Evolutionary conservation across 1,140 invertebrate genomes (phyloP).

Genomic region (Laodelphax striatellus): DNA sequence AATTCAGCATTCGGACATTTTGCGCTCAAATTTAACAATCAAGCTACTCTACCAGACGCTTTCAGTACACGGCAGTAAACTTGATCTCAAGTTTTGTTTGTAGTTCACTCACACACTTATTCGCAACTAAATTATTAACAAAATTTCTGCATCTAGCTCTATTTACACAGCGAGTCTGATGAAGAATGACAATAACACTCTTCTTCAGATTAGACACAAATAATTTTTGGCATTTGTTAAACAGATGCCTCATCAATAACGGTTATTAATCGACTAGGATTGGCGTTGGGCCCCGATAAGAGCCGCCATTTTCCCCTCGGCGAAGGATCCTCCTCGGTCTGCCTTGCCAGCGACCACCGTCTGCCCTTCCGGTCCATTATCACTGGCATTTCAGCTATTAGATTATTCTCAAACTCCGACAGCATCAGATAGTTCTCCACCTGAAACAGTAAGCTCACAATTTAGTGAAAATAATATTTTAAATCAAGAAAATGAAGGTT

Average conservation of each 20-base stretch:
- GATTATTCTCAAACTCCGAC: conserved; percentile 76
- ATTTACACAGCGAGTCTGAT: background rate
- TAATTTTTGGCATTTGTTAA: conserved; percentile 21
- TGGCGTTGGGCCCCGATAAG: conserved; percentile 30
- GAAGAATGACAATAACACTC: background rate
- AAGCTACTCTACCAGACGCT: too few species aligned
- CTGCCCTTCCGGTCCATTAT: conserved; percentile 53
- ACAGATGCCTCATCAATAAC: conserved; percentile 58
- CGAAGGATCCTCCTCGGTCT: conserved; percentile 25
- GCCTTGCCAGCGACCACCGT: conserved; percentile 52
- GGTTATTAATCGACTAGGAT: conserved; percentile 47
- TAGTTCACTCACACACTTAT: too few species aligned
- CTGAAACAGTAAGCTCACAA: conserved; percentile 30
- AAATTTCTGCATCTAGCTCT: background rate
- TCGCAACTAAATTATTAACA: background rate
- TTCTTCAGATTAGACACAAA: background rate
- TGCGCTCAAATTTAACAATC: too few species aligned
- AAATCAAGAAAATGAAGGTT: too few species aligned
- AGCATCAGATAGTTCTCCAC: conserved; percentile 76
- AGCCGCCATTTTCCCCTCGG: conserved; percentile 31
- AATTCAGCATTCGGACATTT: too few species aligned
- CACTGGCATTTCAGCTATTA: conserved; percentile 63
- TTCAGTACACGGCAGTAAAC: too few species aligned
- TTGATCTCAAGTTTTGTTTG: too few species aligned
- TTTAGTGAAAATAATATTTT: too few species aligned